Base-by-base conservation (phyloP, 2,797 vertebrate species). In the Oryzias sinensis region DNA sequence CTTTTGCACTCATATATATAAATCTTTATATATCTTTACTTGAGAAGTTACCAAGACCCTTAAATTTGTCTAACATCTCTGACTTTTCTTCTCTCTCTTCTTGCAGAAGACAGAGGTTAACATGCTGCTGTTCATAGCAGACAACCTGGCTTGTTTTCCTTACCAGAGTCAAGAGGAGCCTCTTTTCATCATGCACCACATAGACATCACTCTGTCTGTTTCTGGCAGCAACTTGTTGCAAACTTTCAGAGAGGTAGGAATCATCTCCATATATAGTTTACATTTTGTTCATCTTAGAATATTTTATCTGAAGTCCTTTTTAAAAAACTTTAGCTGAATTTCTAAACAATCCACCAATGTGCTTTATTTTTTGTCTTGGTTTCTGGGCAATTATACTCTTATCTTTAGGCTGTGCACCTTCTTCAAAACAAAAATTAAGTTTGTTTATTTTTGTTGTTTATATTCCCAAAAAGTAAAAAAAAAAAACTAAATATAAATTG, bases 171-270 rank as follows among this genome's bases (percentile, higher is more conserved):
- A 98, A 82, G 97, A 98, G 83, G 97, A 98, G 86, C 96, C 97
- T 24, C 93, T 98, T 61, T 98, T 98, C 87, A 97, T 98, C 88
- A 97, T 98, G 96, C 97, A 98, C 87, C 97, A 98, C 80, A 97
- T 98, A 91, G 97, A 98, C 84, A 98, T 98, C 79, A 97, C 93
- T 6, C 90, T 98, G 47, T 98, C 97, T 18, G 97, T 98, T 78
- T 98, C 96, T 71, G 97, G 97, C 59, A 97, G 96, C 88, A 98
- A 98, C 86, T 89, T 98, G 65, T 91, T 98, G 68, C 97, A 98
- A 89, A 95, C 95, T 56, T 98, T 99, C 88, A 97, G 93, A 91
- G 97, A 99, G 95, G 97, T 98, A 90, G 16, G 47, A 41, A 79
- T 17, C 4, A 14, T 80, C 14, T 37, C 2, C 11, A 37, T 37